phyloP scores from a whole-genome alignment of 2,113 vertebrate species.

The Charadrius vociferus region DNA sequence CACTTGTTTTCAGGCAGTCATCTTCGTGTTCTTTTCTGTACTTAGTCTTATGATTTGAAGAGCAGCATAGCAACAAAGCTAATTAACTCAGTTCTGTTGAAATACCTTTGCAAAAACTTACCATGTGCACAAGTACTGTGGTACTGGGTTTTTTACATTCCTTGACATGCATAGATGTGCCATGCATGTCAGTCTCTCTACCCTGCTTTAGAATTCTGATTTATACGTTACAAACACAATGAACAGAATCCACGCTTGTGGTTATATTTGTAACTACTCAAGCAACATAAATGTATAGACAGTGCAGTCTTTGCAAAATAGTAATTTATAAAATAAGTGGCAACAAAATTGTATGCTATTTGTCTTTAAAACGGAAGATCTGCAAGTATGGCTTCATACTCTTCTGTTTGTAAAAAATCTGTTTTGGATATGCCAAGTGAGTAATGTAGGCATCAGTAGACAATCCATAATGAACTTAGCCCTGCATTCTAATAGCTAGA shows the following conservation, averaged over 20 bases:
- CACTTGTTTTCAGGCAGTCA: neutral
- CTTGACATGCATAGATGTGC: neutral
- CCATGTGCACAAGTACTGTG: accelerated
- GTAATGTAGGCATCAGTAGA: neutral
- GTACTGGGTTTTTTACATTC: neutral
- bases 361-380: neutral
- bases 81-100: neutral
- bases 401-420: neutral
- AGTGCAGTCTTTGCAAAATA: neutral
- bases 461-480: neutral
- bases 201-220: neutral
- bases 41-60: neutral
- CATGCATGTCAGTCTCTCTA: neutral
- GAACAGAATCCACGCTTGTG: neutral
- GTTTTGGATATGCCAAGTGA: neutral
- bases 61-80: neutral
- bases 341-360: neutral
- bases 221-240: neutral
- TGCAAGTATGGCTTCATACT: neutral
- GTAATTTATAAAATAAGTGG: neutral
- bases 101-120: neutral
- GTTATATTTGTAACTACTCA: neutral
- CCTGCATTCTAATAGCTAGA: neutral
- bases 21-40: neutral
- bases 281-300: neutral